Conservation (phyloP, 2,797 vertebrate genomes). For the Novumbra hubbsi region DNA sequence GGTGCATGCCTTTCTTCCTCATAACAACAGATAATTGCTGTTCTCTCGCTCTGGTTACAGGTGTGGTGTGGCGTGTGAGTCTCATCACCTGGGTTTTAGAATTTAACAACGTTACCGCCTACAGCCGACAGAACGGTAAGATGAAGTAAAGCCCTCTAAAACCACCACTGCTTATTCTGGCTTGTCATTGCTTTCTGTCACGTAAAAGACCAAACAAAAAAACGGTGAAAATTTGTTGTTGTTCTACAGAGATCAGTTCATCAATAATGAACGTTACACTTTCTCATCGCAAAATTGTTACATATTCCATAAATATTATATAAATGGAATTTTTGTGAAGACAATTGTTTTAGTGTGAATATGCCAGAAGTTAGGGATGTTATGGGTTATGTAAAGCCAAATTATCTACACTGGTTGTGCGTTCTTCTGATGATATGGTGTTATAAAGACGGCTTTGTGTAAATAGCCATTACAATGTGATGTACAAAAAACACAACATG, state of each 20-base stretch:
- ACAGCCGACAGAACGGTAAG: not conserved
- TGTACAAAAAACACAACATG: not conserved
- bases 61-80: slow-evolving; percentile 55
- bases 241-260: too few species aligned
- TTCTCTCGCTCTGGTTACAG: slow-evolving; percentile 60
- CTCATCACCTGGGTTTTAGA: slow-evolving; percentile 44
- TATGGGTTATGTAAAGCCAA: not conserved
- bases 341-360: too few species aligned
- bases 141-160: not conserved
- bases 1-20: slow-evolving; percentile 58
- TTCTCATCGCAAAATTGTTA: too few species aligned
- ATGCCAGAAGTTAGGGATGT: not conserved
- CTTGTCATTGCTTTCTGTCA: not conserved
- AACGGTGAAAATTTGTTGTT: not conserved
- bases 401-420: not conserved
- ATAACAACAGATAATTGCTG: slow-evolving; percentile 67
- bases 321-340: too few species aligned
- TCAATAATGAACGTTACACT: too few species aligned
- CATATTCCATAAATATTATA: too few species aligned
- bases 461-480: not conserved
- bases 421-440: not conserved
- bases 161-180: not conserved
- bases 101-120: not conserved
- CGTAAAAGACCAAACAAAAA: not conserved
- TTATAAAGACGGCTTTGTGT: not conserved